Conservation (phyloP, 2,888 invertebrate species). For the Agriopis marginaria region DNA sequence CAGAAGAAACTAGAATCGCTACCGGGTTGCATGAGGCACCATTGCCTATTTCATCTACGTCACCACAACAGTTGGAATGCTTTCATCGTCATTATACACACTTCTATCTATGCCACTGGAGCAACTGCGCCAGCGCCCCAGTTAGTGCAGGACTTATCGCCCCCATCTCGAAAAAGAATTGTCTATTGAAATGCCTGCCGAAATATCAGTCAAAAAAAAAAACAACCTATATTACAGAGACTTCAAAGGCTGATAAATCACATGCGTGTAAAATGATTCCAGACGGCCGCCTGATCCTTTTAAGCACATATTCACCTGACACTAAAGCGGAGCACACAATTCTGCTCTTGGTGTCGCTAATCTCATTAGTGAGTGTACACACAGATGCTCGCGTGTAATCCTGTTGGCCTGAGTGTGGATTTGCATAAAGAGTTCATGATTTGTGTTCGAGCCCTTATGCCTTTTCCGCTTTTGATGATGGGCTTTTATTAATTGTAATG, state of each 20-base stretch:
- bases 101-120: too few relatives aligned
- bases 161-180: too few relatives aligned
- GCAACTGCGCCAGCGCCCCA: too few relatives aligned
- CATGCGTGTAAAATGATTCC: constrained; percentile 47
- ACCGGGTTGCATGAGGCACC: too few relatives aligned
- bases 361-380: constrained; percentile 74
- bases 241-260: constrained; percentile 23
- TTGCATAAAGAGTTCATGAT: constrained; percentile 58
- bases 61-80: too few relatives aligned
- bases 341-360: constrained; percentile 67
- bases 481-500: constrained; percentile 30
- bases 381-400: constrained; percentile 74
- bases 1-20: too few relatives aligned
- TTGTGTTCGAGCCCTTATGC: constrained; percentile 45
- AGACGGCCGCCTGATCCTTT: constrained; percentile 34
- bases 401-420: constrained; percentile 63
- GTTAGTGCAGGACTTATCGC: too few relatives aligned
- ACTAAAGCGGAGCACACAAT: constrained; percentile 53
- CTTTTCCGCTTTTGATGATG: constrained; percentile 42
- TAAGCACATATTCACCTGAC: constrained; percentile 50
- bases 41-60: too few relatives aligned
- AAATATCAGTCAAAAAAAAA: neutral
- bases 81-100: too few relatives aligned
- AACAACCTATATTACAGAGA: neutral
- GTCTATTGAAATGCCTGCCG: too few relatives aligned